Conservation (phyloP, 2,888 invertebrate species). For the Thyatira batis region DNA sequence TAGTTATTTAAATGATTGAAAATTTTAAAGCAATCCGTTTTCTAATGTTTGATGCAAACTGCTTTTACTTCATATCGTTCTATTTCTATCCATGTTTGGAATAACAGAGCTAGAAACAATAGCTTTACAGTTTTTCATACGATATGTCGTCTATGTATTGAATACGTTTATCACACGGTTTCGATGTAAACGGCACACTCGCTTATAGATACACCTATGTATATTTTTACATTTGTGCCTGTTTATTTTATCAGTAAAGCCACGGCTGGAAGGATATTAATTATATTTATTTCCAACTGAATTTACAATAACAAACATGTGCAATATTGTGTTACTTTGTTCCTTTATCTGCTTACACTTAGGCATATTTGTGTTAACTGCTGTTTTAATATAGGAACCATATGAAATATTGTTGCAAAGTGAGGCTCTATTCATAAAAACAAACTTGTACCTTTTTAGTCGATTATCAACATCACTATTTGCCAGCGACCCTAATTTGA, state of each 20-base stretch:
- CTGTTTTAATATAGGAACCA: constrained; percentile 12
- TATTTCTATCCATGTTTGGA: background rate
- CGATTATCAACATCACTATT: no score
- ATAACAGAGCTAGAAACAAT: background rate
- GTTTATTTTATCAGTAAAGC: background rate
- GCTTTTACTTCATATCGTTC: background rate
- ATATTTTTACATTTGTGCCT: background rate
- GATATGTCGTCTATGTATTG: background rate
- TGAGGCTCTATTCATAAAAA: background rate
- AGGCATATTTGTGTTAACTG: constrained; percentile 31
- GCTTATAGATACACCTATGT: background rate
- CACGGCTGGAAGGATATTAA: background rate
- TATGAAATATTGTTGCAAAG: background rate
- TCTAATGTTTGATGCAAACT: background rate
- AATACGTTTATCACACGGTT: background rate
- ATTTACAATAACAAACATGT: background rate
- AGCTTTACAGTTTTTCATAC: background rate
- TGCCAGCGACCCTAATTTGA: no score
- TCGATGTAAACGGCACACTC: background rate
- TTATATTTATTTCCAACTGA: background rate
- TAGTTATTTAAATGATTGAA: background rate
- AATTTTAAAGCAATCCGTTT: background rate
- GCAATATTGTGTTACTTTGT: constrained; percentile 14
- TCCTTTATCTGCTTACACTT: constrained; percentile 34
- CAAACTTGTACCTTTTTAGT: no score